Evolutionary conservation across 2,888 invertebrate genomes (phyloP).

Genomic region (Eurytoma adleriae): DNA sequence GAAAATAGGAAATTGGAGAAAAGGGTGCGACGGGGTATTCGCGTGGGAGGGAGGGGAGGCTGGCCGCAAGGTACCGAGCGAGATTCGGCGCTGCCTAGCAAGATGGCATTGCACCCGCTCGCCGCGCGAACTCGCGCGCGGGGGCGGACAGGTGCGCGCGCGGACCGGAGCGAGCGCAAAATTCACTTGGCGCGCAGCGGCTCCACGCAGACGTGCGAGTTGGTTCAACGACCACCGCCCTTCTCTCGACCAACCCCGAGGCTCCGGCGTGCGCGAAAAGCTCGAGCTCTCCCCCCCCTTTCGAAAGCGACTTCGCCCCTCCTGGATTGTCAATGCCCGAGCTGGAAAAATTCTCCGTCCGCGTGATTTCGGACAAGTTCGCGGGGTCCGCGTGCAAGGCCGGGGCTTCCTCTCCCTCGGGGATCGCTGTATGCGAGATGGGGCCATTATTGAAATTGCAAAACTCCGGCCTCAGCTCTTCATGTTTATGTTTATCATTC

Average conservation of each 20-base stretch:
- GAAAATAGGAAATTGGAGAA: no score
- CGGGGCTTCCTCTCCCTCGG: not conserved
- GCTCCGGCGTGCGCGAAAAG: constrained; percentile 52
- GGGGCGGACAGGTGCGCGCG: not conserved
- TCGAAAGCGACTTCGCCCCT: not conserved
- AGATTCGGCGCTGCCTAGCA: no score
- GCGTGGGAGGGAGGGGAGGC: no score
- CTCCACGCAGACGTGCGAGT: constrained; percentile 33
- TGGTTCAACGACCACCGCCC: constrained; percentile 76
- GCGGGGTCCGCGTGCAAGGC: not conserved
- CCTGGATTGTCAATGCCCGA: not conserved
- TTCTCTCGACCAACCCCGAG: constrained; percentile 72
- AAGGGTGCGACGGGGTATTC: no score
- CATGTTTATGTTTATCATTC: not conserved
- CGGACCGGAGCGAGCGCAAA: not conserved
- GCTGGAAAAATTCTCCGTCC: not conserved
- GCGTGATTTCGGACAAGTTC: constrained; percentile 1
- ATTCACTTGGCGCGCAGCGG: constrained; percentile 40
- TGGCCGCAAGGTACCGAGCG: no score
- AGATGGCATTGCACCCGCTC: no score
- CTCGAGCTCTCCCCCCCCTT: not conserved
- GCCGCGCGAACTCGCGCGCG: not conserved
- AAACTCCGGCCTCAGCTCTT: not conserved
- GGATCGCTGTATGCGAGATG: not conserved
- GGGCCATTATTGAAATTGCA: constrained; percentile 1